Conservation (phyloP, 2,797 vertebrate species). For the Denticeps clupeoides region DNA sequence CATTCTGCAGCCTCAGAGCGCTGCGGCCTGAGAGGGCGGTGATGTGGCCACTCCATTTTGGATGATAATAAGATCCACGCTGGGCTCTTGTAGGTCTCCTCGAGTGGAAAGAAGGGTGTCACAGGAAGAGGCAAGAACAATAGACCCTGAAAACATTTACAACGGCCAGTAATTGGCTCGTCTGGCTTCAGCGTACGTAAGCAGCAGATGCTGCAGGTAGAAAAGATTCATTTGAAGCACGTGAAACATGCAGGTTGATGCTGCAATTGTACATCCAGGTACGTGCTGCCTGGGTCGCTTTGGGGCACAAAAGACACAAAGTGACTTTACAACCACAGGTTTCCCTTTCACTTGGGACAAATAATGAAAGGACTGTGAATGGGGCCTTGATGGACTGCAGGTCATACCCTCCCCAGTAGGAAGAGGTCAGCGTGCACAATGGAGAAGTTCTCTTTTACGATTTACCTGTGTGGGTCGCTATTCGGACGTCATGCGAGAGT, state of each 20-base stretch:
- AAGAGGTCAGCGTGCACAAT: constrained; percentile 39
- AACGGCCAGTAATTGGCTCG: no score
- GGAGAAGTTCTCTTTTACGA: constrained; percentile 75
- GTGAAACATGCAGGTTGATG: no score
- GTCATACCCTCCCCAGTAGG: constrained; percentile 12
- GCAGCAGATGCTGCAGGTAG: no score
- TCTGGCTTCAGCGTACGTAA: no score
- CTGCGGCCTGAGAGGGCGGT: constrained; percentile 58
- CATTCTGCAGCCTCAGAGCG: constrained; percentile 41
- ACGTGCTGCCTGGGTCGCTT: no score
- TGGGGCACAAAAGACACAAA: background rate
- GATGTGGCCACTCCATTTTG: constrained; percentile 61
- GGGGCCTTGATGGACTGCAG: constrained; percentile 20
- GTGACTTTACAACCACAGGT: constrained; percentile 4
- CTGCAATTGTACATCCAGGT: no score
- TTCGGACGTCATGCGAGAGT: constrained; percentile 85
- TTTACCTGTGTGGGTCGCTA: constrained; percentile 80
- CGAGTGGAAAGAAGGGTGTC: constrained; percentile 56
- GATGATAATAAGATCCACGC: constrained; percentile 65
- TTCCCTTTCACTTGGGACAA: background rate
- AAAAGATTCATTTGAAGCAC: no score
- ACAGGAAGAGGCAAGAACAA: constrained; percentile 65
- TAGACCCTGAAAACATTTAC: constrained; percentile 31
- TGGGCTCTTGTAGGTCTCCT: constrained; percentile 58
- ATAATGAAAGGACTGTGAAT: constrained; percentile 9